Base-by-base conservation (phyloP, 2,113 vertebrate genomes). In the Monopterus albus region DNA sequence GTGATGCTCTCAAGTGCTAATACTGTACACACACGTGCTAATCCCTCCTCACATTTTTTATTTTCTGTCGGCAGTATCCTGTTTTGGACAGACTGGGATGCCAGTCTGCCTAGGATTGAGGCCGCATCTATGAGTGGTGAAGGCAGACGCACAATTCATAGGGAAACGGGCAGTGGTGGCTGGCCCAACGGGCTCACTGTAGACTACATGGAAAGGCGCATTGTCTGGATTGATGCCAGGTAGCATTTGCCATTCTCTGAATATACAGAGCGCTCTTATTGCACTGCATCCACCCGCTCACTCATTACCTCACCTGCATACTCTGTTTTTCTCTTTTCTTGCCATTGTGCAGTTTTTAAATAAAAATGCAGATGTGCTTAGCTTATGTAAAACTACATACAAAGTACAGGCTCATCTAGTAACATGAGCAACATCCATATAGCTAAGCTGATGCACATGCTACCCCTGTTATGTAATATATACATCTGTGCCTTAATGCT, bases 61-160 rank as follows among this genome's bases (percentile, higher is more conserved):
- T 69, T 64, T 70, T 67, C 50, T 72, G 2, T 73, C 57, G 17
- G 42, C 79, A 94, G 97, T 71, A 98, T 98, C 84, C 92, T 98
- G 1, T 99, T 99, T 86, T 99, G 97, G 97, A 99, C 97, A 0
- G 97, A 99, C 89, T 98, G 97, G 97, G 97, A 99, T 0, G 96
- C 97, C 67, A 98, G 94, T 86, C 86, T 96, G 59, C 97, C 97
- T 50, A 93, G 97, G 64, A 99, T 99, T 0, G 97, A 99, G 86
- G 97, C 96, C 0, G 96, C 97, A 1, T 99, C 97, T 60, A 99
- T 99, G 97, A 99, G 97, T 0, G 97, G 97, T 0, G 95, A 83
- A 0, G 97, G 96, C 6, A 94, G 96, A 31, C 95, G 95, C 13
- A 97, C 96, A 52, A 97, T 99, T 79, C 97, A 99, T 88, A 94